Evolutionary conservation across 1,140 invertebrate species (phyloP), one percentile per base, ranked within the genome.

Genomic region (Trachelipus rathkii): DNA sequence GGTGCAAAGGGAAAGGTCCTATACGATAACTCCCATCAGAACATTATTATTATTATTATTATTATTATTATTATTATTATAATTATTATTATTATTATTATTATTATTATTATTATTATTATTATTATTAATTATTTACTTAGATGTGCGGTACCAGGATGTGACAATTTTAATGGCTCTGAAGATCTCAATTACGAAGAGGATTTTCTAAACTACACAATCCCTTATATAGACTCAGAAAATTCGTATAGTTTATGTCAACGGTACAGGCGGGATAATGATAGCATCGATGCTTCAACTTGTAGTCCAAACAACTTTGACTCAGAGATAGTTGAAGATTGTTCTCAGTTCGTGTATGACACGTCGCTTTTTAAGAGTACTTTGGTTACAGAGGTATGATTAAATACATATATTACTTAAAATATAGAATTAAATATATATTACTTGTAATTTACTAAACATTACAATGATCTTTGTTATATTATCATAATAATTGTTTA

Each of bases 131-230:
- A n/a, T n/a, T n/a, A n/a, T n/a, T n/a, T n/a, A n/a, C n/a, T n/a
- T n/a, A 80, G 79, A 43, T 80, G 79, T 23, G 7, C 13, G 15
- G 79, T 80, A 15, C 79, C 79, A 0, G 11, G 46, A 13, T 80
- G 79, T 44, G 79, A 80, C 43, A 33, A 33, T 33, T 33, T 33
- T 33, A 33, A 33, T 33, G 33, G 19, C 46, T 44, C 69, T 13
- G 66, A 70, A 44, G 50, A 13, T 7, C 44, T 66, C 15, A 21
- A n/a, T 6, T 80, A 71, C 74, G 24, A 70, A 11, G 71, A 60
- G 44, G 67, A 53, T n/a, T 80, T 78, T 68, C 69, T 78, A n/a
- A 45, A 69, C 43, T 53, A 13, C 24, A 78, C 71, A 7, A 70
- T 24, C 21, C 60, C 72, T 15, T 80, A 76, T 45, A 13, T n/a